Base-by-base conservation (phyloP, 2,888 invertebrate species). In the Ecliptopera silaceata region DNA sequence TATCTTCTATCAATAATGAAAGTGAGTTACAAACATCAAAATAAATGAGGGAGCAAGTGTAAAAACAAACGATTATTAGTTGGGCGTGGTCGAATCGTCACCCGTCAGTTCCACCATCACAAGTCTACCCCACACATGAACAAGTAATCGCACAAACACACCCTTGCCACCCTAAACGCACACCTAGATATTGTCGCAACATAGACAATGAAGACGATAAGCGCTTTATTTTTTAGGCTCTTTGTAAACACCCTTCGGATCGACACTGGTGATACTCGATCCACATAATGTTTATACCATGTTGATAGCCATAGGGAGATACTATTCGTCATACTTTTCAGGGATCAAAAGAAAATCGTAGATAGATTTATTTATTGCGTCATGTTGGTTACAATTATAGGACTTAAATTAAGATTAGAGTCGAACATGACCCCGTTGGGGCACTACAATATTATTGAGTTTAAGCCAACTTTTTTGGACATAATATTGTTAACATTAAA, bases 141-240 rank as follows among this genome's bases (percentile, higher is more conserved):
- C 62, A 53, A 55, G 58, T 68, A 67, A 66, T 64, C 69, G 64
- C 71, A 72, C 72, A 65, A 71, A 69, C 71, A 77, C 71, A 73
- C 74, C 79, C 77, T 75, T 72, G 73, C 75, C 72, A 77, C 82
- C 82, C 84, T 72, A 72, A 73, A 65, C 63, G 63, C 68, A 71
- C 71, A 68, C 60, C 68, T 61, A 74, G 66, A 70, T 71, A 75
- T 18, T 76, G 78, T 80, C 72, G 71, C 73, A 64, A 69, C 77
- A 77, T 75, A 80, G 79, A 87, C 85, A 88, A 86, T 85, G 77
- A 75, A 20, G 49, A 71, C 73, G 71, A 68, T 86, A 88, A 90
- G 86, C 88, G 85, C 83, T 87, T 89, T 88, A 87, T 73, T 83
- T 89, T 86, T 88, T 85, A 78, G 83, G 74, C 78, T 74, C 77